Percentiles rank a stretch among this genome's conserved stretches.
phyloP scores from a whole-genome alignment of 2,888 invertebrate species.

The Caenorhabditis sp. region DNA sequence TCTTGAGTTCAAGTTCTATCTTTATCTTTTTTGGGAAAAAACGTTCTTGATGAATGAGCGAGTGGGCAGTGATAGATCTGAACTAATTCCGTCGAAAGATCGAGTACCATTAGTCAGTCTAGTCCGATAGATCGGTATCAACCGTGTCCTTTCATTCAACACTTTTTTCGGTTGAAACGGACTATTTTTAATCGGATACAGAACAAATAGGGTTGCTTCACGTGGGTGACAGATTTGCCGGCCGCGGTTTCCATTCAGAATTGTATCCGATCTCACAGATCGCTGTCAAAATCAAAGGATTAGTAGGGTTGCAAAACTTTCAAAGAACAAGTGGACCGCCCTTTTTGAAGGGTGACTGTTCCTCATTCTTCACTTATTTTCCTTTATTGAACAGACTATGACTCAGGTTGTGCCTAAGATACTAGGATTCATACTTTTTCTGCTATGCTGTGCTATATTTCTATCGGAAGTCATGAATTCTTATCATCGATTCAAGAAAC shows the following conservation, averaged over 20 bases:
- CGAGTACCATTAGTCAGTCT: constrained; percentile 19
- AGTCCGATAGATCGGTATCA: constrained; percentile 34
- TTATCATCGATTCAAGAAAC: constrained; percentile 17
- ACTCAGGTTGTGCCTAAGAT: constrained; percentile 35
- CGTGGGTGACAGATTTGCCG: constrained; percentile 38
- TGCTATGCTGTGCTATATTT: constrained; percentile 28
- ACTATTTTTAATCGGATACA: constrained; percentile 23
- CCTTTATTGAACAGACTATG: constrained; percentile 8
- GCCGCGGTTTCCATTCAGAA: constrained; percentile 10
- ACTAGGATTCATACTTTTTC: constrained; percentile 40
- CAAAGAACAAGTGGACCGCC: constrained; percentile 37
- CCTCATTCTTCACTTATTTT: background rate
- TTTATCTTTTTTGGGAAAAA: background rate
- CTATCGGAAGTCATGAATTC: constrained; percentile 45
- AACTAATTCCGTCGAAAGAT: constrained; percentile 17
- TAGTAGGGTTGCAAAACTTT: constrained; percentile 23
- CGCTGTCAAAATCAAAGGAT: constrained; percentile 35
- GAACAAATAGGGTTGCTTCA: constrained; percentile 25
- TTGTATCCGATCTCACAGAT: constrained; percentile 55
- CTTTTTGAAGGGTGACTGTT: constrained; percentile 1
- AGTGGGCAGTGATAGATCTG: background rate
- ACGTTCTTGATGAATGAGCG: background rate
- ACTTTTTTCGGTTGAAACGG: constrained; percentile 7
- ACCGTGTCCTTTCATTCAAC: constrained; percentile 12
- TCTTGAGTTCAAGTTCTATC: too few relatives aligned